Evolutionary conservation across 2,888 invertebrate genomes (phyloP).

Genomic region (Phalera bucephala): DNA sequence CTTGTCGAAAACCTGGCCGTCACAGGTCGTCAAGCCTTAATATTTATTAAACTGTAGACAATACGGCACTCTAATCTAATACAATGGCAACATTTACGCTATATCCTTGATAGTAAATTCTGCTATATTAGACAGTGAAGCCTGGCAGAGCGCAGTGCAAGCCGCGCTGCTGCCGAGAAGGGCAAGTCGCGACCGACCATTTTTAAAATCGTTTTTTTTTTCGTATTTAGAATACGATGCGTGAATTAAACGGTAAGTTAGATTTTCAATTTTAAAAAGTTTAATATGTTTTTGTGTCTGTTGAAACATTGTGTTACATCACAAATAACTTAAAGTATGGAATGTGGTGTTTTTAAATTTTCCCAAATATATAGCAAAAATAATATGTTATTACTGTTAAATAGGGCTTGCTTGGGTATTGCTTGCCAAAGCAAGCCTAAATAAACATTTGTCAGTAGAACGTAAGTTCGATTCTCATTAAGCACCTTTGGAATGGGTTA

Average conservation of each 20-base stretch:
- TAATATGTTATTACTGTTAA: too few species aligned
- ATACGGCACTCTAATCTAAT: constrained; percentile 2
- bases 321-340: too few species aligned
- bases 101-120: constrained; percentile 11
- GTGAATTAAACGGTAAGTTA: constrained; percentile 38
- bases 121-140: constrained; percentile 34
- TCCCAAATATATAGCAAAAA: too few species aligned
- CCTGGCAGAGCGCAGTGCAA: constrained; percentile 24
- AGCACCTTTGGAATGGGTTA: too few species aligned
- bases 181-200: constrained; percentile 8
- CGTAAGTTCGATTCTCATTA: too few species aligned
- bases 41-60: neutral
- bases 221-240: constrained; percentile 19
- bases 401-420: too few species aligned
- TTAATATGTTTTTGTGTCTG: neutral
- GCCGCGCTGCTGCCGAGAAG: constrained; percentile 22
- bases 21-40: neutral
- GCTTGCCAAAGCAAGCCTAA: too few species aligned
- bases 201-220: constrained; percentile 1
- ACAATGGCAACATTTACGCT: neutral
- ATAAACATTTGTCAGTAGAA: too few species aligned
- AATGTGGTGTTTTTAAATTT: too few species aligned
- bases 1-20: neutral
- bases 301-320: too few species aligned
- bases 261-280: neutral